A percentile compares a stretch with the other conserved stretches of the same genome.
Evolutionary conservation across 2,797 vertebrate species (phyloP).

Genomic region (Mus caroli): DNA sequence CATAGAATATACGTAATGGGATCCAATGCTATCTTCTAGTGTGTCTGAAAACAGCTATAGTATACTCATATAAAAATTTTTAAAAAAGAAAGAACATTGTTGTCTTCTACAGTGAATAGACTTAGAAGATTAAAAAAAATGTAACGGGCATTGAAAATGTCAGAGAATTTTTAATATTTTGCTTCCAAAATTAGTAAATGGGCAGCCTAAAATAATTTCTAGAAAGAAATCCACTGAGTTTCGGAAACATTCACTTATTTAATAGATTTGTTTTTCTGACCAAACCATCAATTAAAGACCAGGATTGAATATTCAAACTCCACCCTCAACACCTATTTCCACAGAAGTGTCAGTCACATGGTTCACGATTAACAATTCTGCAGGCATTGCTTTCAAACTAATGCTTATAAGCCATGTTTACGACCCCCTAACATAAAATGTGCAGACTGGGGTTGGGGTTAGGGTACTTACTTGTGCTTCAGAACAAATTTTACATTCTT

Average conservation of each 20-base stretch:
- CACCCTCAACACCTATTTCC: constrained; percentile 19
- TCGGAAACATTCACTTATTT: constrained; percentile 31
- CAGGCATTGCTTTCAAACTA: neutral
- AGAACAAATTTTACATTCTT: constrained; percentile 99
- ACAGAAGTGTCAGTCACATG: neutral
- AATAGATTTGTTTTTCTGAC: constrained; percentile 38
- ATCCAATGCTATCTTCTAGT: too few species aligned
- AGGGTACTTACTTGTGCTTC: constrained; percentile 96
- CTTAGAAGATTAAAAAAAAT: neutral
- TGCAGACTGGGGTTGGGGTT: neutral
- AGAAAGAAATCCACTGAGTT: constrained; percentile 29
- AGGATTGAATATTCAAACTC: neutral
- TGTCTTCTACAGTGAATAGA: neutral
- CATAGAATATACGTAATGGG: too few species aligned
- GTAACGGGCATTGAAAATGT: neutral
- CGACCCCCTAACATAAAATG: neutral
- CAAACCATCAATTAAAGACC: neutral
- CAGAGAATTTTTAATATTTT: neutral
- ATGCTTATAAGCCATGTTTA: neutral
- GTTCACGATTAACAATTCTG: neutral
- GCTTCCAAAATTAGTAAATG: neutral
- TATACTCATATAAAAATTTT: too few species aligned
- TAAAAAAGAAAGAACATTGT: too few species aligned
- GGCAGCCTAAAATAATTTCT: constrained; percentile 7
- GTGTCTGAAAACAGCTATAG: too few species aligned